Evolutionary conservation across 1,140 invertebrate species (phyloP), one percentile per base, ranked within the genome.

Genomic region (Aphaenogaster rudis): DNA sequence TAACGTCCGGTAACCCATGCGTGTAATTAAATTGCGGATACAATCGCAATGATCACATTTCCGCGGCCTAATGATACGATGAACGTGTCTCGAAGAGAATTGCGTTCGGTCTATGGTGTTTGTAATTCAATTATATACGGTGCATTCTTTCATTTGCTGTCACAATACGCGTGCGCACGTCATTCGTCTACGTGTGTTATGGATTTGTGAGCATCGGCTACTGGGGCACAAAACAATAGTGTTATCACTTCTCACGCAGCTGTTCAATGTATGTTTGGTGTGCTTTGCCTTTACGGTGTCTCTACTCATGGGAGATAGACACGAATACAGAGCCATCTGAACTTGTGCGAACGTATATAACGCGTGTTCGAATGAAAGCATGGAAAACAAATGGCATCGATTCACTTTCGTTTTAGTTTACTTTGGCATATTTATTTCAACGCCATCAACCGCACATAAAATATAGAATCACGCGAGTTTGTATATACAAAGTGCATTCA

Each of bases 171-270:
- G 54, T 78, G 66, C 66, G 63, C 42, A 48, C 17, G 33, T 63
- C 50, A 52, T 52, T 69, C 48, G 69, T 64, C 81, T 91, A 52
- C 63, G 88, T 80, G 92, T 93, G 92, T 94, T 94, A 94, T 93
- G 93, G 93, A 94, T 94, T 94, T 93, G 89, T 94, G 92, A 93
- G 91, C 93, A 92, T 93, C 91, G 42, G 80, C 72, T 86, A 71
- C 15, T 52, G 17, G 59, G 52, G 21, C 42, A 52, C 36, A 86
- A 76, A 87, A 54, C 45, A 89, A 59, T 48, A 71, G 66, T 82
- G 11, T 78, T 17, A 64, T 59, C 57, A 86, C 50, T 84, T 52
- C 28, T 77, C 57, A 86, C 28, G 57, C 36, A 86, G 71, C 45
- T 86, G 48, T 57, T 89, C 36, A 59, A 79, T 48, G 28, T 33